A percentile compares a stretch with the other conserved stretches of the same genome.
phyloP scores from a whole-genome alignment of 2,797 vertebrate genomes.

The Hyperoplus immaculatus region DNA sequence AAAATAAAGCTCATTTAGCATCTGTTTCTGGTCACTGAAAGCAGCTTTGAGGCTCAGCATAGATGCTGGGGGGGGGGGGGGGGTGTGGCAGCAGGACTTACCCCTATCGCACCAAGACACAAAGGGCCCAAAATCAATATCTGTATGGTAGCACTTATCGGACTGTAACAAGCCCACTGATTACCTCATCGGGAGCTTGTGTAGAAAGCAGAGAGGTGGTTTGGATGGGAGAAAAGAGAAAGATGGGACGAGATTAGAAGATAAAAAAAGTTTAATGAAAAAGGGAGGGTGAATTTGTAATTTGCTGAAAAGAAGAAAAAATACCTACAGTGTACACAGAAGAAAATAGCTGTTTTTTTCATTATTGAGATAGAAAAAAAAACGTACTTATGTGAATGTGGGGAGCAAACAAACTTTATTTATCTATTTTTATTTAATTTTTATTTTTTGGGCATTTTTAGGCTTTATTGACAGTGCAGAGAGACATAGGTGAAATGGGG shows the following conservation, averaged over 20 bases:
- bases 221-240: slow-evolving; percentile 3
- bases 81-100: slow-evolving; percentile 49
- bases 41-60: slow-evolving; percentile 25
- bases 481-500: too few species aligned
- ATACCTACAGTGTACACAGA: background rate
- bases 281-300: background rate
- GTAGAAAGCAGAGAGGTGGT: slow-evolving; percentile 7
- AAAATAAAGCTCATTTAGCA: slow-evolving; percentile 55
- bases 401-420: background rate
- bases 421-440: too few species aligned
- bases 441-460: too few species aligned
- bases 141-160: slow-evolving; percentile 65
- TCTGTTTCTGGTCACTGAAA: slow-evolving; percentile 51
- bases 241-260: slow-evolving; percentile 5
- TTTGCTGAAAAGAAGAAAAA: slow-evolving; percentile 7
- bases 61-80: slow-evolving; percentile 11
- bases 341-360: slow-evolving; percentile 7
- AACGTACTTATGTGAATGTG: background rate
- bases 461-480: too few species aligned
- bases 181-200: slow-evolving; percentile 53
- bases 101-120: slow-evolving; percentile 40
- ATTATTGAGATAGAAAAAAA: slow-evolving; percentile 7
- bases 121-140: slow-evolving; percentile 70
- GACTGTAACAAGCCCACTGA: slow-evolving; percentile 60
- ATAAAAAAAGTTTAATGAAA: slow-evolving; percentile 27